Evolutionary conservation across 1,140 invertebrate species (phyloP).

Genomic region (Heliconius congener): DNA sequence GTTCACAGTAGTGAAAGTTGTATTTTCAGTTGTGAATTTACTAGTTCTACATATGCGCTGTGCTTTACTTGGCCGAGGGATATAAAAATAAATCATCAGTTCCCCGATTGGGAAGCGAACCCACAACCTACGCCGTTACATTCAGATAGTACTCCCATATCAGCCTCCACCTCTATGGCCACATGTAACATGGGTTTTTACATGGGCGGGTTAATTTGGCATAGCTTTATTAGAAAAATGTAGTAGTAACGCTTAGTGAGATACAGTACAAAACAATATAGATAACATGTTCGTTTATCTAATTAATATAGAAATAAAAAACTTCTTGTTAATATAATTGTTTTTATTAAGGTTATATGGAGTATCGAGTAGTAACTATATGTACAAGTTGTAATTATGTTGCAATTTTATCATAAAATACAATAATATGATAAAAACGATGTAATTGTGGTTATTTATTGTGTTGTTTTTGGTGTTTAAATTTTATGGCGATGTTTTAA

Average conservation of each 20-base stretch:
- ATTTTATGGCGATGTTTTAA: background rate
- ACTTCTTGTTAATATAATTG: no score
- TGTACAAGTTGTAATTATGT: background rate
- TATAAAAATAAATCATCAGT: background rate
- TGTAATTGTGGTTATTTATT: background rate
- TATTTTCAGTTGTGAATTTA: background rate
- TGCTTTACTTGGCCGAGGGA: no score
- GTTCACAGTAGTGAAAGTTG: background rate
- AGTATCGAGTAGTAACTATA: background rate
- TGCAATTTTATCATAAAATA: background rate
- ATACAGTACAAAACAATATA: background rate
- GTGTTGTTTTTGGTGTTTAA: background rate
- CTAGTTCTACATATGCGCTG: no score
- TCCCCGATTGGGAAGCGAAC: background rate
- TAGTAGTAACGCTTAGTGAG: background rate
- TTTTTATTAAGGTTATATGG: no score
- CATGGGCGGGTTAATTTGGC: no score
- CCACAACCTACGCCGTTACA: no score
- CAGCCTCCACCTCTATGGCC: no score
- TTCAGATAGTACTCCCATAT: no score
- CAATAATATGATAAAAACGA: background rate
- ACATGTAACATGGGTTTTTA: no score
- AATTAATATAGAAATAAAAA: no score
- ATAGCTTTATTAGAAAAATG: no score
- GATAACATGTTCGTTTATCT: no score